Evolutionary conservation across 1,140 invertebrate genomes (phyloP), one percentile per base, ranked within the genome.

Genomic region (Cataglyphis hispanica): DNA sequence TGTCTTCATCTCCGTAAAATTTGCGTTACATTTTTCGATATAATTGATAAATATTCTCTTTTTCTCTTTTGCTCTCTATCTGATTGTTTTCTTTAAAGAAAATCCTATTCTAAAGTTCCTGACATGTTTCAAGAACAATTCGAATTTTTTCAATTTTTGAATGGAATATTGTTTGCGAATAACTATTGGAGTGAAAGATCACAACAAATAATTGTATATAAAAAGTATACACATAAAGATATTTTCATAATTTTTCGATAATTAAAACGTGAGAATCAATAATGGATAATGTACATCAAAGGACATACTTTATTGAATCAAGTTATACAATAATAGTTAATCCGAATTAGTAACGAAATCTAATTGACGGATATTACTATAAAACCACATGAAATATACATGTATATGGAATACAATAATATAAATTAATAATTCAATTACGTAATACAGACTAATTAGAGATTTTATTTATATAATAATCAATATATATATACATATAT

Each of bases 381-480:
- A 64, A 66, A 66, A 66, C 8, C 19, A 16, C 7, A 64, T 64
- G 31, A 31, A 10, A 64, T 34, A 34, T 34, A 37, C 16, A 19
- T 7, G 31, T 13, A 66, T 25, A 22, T 34, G 16, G 8, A 16
- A n/a, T 34, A 66, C 19, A 34, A n/a, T 64, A 40, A 66, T 37
- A 4, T 66, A 25, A 66, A 66, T 66, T 37, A 66, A 37, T 37
- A 40, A 19, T n/a, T n/a, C 19, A 22, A 40, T 66, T 66, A 66
- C 31, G 8, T 66, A 66, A 66, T 22, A 66, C 8, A 22, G n/a
- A 66, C 40, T 66, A 19, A n/a, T 37, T 22, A 66, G 19, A 66
- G n/a, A 8, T 31, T 37, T 37, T 11, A 10, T 37, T 66, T 37
- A 34, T n/a, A 37, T 37, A 40, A 22, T 5, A 37, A n/a, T 66